Percentiles rank a stretch among this genome's conserved stretches.
Evolutionary conservation across 2,113 vertebrate species (phyloP).

Genomic region (Cheilinus undulatus): DNA sequence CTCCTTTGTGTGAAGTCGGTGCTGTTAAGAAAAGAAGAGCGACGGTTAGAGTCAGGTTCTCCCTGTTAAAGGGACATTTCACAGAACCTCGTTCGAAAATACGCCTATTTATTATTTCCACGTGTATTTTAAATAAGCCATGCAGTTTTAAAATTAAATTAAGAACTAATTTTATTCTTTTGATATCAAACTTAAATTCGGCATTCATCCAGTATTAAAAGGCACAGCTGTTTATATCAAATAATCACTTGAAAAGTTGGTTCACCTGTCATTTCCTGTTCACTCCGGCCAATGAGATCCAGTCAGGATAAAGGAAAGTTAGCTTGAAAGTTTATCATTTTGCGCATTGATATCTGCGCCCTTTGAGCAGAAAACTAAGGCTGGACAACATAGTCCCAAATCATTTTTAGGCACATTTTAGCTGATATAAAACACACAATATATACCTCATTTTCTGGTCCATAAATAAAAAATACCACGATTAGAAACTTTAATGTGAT

Average conservation of each 20-base stretch:
- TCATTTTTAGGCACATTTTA: too few relatives aligned
- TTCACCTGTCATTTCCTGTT: slow-evolving; percentile 42
- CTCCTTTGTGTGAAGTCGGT: neutral
- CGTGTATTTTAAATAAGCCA: neutral
- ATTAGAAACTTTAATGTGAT: too few relatives aligned
- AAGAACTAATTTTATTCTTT: accelerated
- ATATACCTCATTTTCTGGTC: too few relatives aligned
- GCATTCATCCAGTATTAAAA: neutral
- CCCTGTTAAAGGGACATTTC: neutral
- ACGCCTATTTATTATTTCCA: neutral
- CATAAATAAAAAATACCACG: too few relatives aligned
- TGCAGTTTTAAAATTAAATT: accelerated
- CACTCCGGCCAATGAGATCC: neutral
- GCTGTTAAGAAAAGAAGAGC: neutral
- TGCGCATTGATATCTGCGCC: neutral
- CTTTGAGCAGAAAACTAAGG: neutral
- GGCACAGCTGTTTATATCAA: neutral
- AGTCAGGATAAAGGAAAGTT: neutral
- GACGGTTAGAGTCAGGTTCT: neutral
- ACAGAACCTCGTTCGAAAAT: neutral
- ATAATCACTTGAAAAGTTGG: neutral
- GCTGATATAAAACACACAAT: too few relatives aligned
- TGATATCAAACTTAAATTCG: neutral
- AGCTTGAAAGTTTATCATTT: neutral
- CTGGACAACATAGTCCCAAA: too few relatives aligned